Conservation (phyloP, 2,113 vertebrate species). For the Notiomystis cincta region DNA sequence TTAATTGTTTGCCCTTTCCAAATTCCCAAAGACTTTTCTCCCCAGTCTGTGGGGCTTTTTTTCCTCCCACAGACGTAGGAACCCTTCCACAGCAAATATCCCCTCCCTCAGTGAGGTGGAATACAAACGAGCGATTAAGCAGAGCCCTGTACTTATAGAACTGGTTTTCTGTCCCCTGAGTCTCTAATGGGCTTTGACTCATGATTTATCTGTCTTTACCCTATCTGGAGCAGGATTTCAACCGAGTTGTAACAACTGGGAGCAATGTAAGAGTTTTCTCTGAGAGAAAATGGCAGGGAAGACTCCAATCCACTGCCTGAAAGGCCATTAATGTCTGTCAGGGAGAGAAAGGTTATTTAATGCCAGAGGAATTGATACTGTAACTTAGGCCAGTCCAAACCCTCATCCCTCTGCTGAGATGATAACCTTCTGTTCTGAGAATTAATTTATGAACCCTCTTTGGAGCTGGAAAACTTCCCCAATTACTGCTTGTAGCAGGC, state of each 20-base stretch:
- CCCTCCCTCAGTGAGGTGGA: background rate
- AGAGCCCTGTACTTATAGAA: slow-evolving; percentile 39
- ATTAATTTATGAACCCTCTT: slow-evolving; percentile 33
- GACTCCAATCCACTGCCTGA: background rate
- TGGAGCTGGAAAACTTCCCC: slow-evolving; percentile 4
- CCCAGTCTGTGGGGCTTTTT: background rate
- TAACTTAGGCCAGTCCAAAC: slow-evolving; percentile 35
- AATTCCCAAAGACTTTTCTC: slow-evolving; percentile 13
- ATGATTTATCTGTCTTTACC: slow-evolving; percentile 42
- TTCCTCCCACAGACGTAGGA: slow-evolving; percentile 23
- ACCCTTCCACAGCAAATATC: slow-evolving; percentile 9
- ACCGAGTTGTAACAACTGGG: slow-evolving; percentile 34
- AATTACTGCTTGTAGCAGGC: background rate
- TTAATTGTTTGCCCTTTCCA: slow-evolving; percentile 58
- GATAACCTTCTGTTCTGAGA: slow-evolving; percentile 30
- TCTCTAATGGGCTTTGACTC: slow-evolving; percentile 22
- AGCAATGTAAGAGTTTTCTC: slow-evolving; percentile 50
- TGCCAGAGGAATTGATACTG: slow-evolving; percentile 27
- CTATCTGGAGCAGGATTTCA: background rate
- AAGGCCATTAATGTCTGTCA: slow-evolving; percentile 52
- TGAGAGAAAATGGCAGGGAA: slow-evolving; percentile 40
- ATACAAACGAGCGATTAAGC: slow-evolving; percentile 63
- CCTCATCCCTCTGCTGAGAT: background rate
- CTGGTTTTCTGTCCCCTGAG: slow-evolving; percentile 22
- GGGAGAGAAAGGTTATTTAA: slow-evolving; percentile 63